These are phyloP conservation scores for Apocrypta bakeri DNA, from an alignment of 1,140 invertebrate genomes.

Conservation along the genomic window DNA sequence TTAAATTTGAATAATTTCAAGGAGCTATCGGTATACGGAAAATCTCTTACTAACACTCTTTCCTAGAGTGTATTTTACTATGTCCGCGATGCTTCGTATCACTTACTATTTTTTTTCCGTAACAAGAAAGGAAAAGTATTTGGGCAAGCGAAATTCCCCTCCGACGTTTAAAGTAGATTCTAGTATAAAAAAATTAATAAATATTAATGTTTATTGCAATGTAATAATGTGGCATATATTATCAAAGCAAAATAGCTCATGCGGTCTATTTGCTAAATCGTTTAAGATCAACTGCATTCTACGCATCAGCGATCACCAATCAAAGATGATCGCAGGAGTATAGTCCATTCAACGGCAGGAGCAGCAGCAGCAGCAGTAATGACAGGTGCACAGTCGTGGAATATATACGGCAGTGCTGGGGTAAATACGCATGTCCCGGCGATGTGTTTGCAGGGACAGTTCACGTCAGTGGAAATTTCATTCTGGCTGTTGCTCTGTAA, in stretches of 20 bases:
- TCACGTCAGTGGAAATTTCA: not conserved
- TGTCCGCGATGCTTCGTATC: not conserved
- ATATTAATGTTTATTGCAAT: too few species aligned
- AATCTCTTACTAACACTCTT: not conserved
- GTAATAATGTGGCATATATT: too few species aligned
- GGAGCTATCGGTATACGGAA: not conserved
- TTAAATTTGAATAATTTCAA: constrained; percentile 6
- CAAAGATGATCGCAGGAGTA: not conserved
- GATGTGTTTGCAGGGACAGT: not conserved
- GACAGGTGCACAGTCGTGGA: not conserved
- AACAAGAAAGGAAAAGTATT: too few species aligned
- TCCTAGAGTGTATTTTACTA: not conserved
- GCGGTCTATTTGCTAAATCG: not conserved
- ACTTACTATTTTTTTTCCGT: too few species aligned
- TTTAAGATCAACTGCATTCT: not conserved
- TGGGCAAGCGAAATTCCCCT: too few species aligned
- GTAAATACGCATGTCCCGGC: not conserved
- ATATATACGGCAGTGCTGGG: not conserved
- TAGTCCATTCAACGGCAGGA: not conserved
- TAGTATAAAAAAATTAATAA: too few species aligned
- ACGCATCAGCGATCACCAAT: not conserved
- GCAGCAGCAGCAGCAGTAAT: not conserved
- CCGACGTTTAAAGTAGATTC: too few species aligned
- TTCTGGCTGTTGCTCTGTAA: not conserved
- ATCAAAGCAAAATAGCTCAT: not conserved